phyloP scores from a whole-genome alignment of 2,113 vertebrate species.

The Ariopsis seemanni region DNA sequence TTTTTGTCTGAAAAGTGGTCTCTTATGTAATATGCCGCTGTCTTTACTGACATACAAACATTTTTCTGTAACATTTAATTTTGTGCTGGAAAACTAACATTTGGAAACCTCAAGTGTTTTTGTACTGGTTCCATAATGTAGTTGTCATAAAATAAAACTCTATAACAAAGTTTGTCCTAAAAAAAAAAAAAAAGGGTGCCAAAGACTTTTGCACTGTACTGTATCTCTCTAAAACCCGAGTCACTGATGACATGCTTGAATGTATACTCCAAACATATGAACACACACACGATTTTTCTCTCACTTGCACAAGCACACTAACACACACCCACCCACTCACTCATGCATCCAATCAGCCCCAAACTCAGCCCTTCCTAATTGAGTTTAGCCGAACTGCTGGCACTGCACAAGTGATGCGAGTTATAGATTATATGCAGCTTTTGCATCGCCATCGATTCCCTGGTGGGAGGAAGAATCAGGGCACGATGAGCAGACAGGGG shows the following conservation, averaged over 20 bases:
- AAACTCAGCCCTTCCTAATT: constrained; percentile 49
- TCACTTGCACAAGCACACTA: background rate
- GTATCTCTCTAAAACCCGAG: background rate
- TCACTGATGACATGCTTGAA: constrained; percentile 17
- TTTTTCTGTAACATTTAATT: too few species aligned
- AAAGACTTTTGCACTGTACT: background rate
- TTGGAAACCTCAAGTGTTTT: too few species aligned
- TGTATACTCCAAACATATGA: background rate
- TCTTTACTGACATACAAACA: too few species aligned
- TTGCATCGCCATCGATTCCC: constrained; percentile 49
- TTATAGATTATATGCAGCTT: constrained; percentile 55
- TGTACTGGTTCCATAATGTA: too few species aligned
- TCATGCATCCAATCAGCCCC: constrained; percentile 42
- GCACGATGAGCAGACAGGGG: background rate
- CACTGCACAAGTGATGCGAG: constrained; percentile 56
- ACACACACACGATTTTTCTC: constrained; percentile 20
- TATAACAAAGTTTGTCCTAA: too few species aligned
- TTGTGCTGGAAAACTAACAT: too few species aligned
- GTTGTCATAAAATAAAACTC: too few species aligned
- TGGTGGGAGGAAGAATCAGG: constrained; percentile 12
- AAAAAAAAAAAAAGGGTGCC: too few species aligned
- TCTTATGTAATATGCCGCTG: too few species aligned
- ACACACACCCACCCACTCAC: constrained; percentile 15
- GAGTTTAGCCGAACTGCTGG: constrained; percentile 56
- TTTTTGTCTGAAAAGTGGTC: too few species aligned